Evolutionary conservation across 2,888 invertebrate species (phyloP), one percentile per base, ranked within the genome.

Genomic region (Xestoiulus laeticollis): DNA sequence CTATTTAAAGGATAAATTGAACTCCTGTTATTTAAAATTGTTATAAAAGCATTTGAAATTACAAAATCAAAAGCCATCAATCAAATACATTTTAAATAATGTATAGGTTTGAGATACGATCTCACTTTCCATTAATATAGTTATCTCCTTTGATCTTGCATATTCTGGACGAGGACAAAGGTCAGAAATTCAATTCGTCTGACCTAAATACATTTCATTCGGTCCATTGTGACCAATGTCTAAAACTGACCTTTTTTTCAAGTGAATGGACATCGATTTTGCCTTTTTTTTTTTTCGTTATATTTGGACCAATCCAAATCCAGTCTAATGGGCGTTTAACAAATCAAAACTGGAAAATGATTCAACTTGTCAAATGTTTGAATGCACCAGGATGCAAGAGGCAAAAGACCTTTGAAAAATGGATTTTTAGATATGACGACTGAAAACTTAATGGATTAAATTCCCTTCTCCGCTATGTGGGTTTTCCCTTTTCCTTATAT

Each of bases 261-360:
- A 2, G 26, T 26, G 68, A 68, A 68, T 26, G 68, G 68, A 26
- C 68, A 68, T 68, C 68, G 68, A 68, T 68, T 68, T 68, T 26
- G 8, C n/a, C 43, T 43, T 12, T 48, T 48, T 43, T 43, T 43
- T 59, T 59, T 22, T 22, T 59, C 8, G 22, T 22, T 48, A 48
- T n/a, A n/a, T n/a, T n/a, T 22, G 22, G 26, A 68, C 68, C 68
- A 68, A 68, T 68, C 68, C 26, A 68, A 68, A 68, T 68, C 10
- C 68, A 68, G 68, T 68, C 68, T 68, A 68, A 68, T 68, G 68
- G 68, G 68, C 68, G 68, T 68, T 68, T 68, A 68, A 68, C 5
- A 68, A 68, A 68, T 68, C 68, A n/a, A 68, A 68, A 68, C 68
- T 26, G 10, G 68, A n/a, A 38, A 68, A 26, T 68, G 68, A 68